These are phyloP conservation scores for Trissolcus japonicus DNA, from an alignment of 2,888 invertebrate species.

Conservation along the genomic window DNA sequence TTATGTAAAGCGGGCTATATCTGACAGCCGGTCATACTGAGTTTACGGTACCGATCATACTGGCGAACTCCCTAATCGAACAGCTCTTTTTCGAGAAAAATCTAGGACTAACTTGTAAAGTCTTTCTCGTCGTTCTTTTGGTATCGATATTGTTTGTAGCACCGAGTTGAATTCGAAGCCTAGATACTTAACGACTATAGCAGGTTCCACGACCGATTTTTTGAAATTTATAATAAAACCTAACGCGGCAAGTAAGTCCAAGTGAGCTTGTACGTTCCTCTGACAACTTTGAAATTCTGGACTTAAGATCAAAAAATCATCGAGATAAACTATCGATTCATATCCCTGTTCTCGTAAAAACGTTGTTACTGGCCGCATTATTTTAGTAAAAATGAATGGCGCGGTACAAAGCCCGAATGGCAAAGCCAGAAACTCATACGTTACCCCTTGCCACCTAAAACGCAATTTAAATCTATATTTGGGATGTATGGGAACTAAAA, in stretches of 20 bases:
- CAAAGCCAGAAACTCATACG: too few species aligned
- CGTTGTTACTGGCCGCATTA: background rate
- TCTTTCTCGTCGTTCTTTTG: background rate
- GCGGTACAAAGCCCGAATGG: too few species aligned
- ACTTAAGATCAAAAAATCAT: background rate
- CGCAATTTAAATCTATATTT: background rate
- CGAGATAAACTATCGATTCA: background rate
- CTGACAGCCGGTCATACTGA: conserved; percentile 4
- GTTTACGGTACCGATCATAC: background rate
- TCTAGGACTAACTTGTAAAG: background rate
- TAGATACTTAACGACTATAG: background rate
- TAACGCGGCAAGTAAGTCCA: background rate
- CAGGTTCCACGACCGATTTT: background rate
- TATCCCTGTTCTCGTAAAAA: background rate
- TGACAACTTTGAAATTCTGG: background rate
- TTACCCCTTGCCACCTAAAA: background rate
- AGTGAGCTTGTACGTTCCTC: background rate
- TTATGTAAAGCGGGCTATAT: background rate
- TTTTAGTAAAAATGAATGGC: too few species aligned
- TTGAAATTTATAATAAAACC: conserved; percentile 2
- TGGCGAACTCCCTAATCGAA: conserved; percentile 1
- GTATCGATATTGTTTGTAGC: background rate
- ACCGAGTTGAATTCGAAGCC: background rate
- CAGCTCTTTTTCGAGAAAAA: background rate
- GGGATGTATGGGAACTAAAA: background rate